phyloP scores from a whole-genome alignment of 2,797 vertebrate species.

The Sebastes dallii region DNA sequence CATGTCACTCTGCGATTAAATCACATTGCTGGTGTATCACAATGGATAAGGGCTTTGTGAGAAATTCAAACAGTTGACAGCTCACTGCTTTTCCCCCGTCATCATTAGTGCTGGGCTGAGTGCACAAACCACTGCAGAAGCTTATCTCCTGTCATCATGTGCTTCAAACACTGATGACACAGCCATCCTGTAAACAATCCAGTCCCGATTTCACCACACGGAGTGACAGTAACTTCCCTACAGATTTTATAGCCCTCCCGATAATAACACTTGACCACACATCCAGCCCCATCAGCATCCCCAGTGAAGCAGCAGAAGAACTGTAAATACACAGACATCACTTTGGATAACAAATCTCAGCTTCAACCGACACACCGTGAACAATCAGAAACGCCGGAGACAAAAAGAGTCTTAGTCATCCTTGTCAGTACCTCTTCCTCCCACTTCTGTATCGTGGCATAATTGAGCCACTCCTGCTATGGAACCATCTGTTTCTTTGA shows the following conservation, averaged over 20 bases:
- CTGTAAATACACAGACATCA: slow-evolving; percentile 12
- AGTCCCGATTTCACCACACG: not conserved
- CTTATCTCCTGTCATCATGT: slow-evolving; percentile 4
- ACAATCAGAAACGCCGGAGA: slow-evolving; percentile 18
- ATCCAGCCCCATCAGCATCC: slow-evolving; percentile 1
- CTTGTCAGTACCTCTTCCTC: not conserved
- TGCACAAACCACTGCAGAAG: slow-evolving; percentile 8
- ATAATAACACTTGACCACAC: not conserved
- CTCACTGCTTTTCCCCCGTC: slow-evolving; percentile 16
- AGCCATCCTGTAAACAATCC: slow-evolving; percentile 1
- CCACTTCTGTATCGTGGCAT: not conserved
- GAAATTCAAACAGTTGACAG: not conserved
- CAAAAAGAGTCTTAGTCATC: slow-evolving; percentile 22
- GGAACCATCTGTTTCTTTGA: slow-evolving; percentile 49
- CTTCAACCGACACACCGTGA: not conserved
- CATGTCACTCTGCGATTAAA: slow-evolving; percentile 31
- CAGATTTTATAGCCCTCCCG: not conserved
- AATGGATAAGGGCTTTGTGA: slow-evolving; percentile 9
- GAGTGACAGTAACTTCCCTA: not conserved
- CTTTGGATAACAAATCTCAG: slow-evolving; percentile 3
- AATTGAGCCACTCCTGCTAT: slow-evolving; percentile 38
- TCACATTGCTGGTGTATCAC: slow-evolving; percentile 26
- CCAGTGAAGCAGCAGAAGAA: not conserved
- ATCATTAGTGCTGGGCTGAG: slow-evolving; percentile 26
- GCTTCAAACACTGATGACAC: slow-evolving; percentile 15